Base-by-base conservation (phyloP, 2,113 vertebrate species). In the Cyprinodon brontotheroides region DNA sequence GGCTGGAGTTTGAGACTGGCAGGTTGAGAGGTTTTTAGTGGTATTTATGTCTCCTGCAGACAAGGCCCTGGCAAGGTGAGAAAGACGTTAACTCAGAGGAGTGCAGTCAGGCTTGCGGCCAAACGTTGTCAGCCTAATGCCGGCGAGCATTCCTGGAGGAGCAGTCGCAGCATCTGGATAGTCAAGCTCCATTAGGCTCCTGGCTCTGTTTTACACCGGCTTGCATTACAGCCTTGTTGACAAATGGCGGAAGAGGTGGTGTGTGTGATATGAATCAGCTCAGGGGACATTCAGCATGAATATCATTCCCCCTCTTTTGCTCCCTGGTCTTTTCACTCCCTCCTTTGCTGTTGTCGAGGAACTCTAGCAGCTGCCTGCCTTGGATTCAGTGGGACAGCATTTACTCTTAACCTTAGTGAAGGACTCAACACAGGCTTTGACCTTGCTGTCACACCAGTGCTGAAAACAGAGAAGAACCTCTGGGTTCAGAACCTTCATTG, bases 101-200 rank as follows among this genome's bases (percentile, higher is more conserved):
- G 74, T 39, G 68, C 69, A 73, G 72, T 73, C 80, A 77, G 89
- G 89, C 87, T 89, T 37, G 77, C n/a, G 65, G 89, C 87, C 89
- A 91, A 85, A 79, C 43, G 48, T 76, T 89, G 85, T 87, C 89
- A 86, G 81, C 63, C 75, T 84, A 87, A 90, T 81, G 68, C 87
- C 57, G 69, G 78, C 37, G 50, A 79, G 72, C 47, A 64, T 78
- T 80, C 91, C 86, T 14, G 81, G 80, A 86, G 87, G 90, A 88
- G 80, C 75, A 50, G 79, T 70, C 40, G 50, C 81, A 87, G 91
- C 92, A 89, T 92, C 91, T 94, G 93, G 92, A 83, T 85, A 83
- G 90, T 91, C 91, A 93, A 86, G 91, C 89, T 92, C 92, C 86
- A 94, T 94, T 93, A 93, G 77, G 71, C 87, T 80, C 80, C 74